Evolutionary conservation across 2,113 vertebrate genomes (phyloP), one percentile per base, ranked within the genome.

Genomic region (Catharus bicknelli): DNA sequence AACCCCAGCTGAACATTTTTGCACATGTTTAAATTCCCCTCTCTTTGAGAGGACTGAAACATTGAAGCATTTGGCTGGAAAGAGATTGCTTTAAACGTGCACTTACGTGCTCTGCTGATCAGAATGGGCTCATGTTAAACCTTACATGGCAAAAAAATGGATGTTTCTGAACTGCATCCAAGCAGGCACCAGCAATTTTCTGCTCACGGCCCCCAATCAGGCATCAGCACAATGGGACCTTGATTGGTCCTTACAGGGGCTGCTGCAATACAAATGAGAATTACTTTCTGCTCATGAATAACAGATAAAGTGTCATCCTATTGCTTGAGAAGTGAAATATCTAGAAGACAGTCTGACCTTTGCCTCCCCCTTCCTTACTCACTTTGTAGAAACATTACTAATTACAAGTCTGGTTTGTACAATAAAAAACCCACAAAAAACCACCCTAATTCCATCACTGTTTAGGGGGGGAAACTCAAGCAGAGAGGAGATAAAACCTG

Each of bases 141-240:
- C 89, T 95, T 94, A 94, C 93, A 94, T 87, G 93, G 89, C 84
- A 94, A 94, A 91, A 91, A 94, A 87, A 42, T 3, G 10, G 55
- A 77, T 67, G 55, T 81, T 90, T 88, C 88, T 93, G 88, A 91
- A 90, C 68, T 43, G 55, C 55, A 83, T 91, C 95, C 93, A 95
- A 93, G 82, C 54, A 91, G 75, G 69, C 86, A 90, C 54, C 50
- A 84, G 90, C 23, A 73, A 62, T 92, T 94, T 95, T 95, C 89
- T 89, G 47, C 82, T 92, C 78, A 25, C 0, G 0, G 80, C 48
- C 86, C 88, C 92, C 75, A 83, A 25, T 93, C 91, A 88, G 66
- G 38, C 83, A 57, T 51, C 45, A 76, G 61, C 87, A 94, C 85
- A 93, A 91, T 88, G 70, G 66, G 85, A 81, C 66, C 79, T 75